These are phyloP conservation scores for Polietes domitor DNA, from an alignment of 2,888 invertebrate genomes.

Conservation along the genomic window DNA sequence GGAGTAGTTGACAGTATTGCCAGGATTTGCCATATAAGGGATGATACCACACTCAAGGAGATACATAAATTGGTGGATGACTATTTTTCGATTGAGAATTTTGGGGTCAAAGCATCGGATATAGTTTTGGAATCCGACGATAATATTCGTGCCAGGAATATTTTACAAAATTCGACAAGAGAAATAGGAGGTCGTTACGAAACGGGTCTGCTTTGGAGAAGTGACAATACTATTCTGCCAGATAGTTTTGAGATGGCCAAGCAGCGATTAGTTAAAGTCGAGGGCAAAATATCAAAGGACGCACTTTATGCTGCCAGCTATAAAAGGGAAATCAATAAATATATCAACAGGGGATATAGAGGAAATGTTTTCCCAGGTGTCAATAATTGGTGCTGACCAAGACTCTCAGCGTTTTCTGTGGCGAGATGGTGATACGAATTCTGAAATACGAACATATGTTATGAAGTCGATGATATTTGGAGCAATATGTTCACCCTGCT, in stretches of 20 bases:
- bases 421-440: constrained; percentile 30
- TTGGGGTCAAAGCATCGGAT: constrained; percentile 3
- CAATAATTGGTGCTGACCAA: constrained; percentile 69
- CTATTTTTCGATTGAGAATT: constrained; percentile 47
- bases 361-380: constrained; percentile 75
- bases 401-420: constrained; percentile 66
- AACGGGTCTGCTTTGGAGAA: constrained; percentile 53
- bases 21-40: constrained; percentile 38
- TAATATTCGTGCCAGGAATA: constrained; percentile 33
- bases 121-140: constrained; percentile 35
- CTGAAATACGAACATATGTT: too few species aligned
- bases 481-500: constrained; percentile 70
- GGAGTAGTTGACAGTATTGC: not conserved
- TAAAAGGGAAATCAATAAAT: constrained; percentile 46
- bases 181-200: constrained; percentile 31
- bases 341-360: constrained; percentile 67
- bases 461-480: too few species aligned
- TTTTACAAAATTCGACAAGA: constrained; percentile 47
- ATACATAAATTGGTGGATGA: constrained; percentile 40
- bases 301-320: constrained; percentile 49
- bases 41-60: not conserved
- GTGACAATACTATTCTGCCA: constrained; percentile 2
- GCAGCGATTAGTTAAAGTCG: constrained; percentile 50
- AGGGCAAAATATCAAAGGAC: constrained; percentile 53
- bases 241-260: constrained; percentile 62